phyloP scores from a whole-genome alignment of 2,888 invertebrate genomes.

The Phorcus lineatus region DNA sequence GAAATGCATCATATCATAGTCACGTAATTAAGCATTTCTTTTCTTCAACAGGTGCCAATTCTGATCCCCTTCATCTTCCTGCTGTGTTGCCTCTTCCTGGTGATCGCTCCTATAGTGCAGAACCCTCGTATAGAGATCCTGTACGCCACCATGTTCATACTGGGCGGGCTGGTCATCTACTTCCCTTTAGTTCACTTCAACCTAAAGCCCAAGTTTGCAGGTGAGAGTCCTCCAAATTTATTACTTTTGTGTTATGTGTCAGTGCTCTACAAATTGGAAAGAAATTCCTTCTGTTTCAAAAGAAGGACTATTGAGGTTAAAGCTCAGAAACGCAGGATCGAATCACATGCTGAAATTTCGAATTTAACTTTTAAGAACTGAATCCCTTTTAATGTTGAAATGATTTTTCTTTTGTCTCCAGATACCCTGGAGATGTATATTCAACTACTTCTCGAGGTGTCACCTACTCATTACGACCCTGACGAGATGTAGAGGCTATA shows the following conservation, averaged over 20 bases:
- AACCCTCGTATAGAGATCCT: slow-evolving; percentile 95
- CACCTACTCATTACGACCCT: neutral
- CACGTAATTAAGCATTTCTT: neutral
- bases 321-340: too few species aligned
- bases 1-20: too few species aligned
- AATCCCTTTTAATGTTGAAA: too few species aligned
- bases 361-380: too few species aligned
- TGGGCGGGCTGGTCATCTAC: slow-evolving; percentile 91
- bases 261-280: too few species aligned
- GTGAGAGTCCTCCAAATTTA: slow-evolving; percentile 37
- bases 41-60: slow-evolving; percentile 77
- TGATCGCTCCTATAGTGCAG: slow-evolving; percentile 94
- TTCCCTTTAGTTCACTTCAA: slow-evolving; percentile 90
- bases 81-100: slow-evolving; percentile 91
- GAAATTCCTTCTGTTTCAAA: too few species aligned
- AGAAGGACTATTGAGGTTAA: too few species aligned
- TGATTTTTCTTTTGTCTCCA: neutral
- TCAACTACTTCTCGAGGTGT: neutral
- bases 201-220: slow-evolving; percentile 84
- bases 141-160: slow-evolving; percentile 91
- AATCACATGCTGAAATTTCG: too few species aligned
- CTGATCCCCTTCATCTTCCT: slow-evolving; percentile 92
- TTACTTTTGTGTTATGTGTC: too few species aligned
- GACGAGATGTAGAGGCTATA: too few species aligned
- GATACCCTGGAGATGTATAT: slow-evolving; percentile 15